Conservation (phyloP, 1,140 invertebrate genomes). For the Lasioglossum albipes region DNA sequence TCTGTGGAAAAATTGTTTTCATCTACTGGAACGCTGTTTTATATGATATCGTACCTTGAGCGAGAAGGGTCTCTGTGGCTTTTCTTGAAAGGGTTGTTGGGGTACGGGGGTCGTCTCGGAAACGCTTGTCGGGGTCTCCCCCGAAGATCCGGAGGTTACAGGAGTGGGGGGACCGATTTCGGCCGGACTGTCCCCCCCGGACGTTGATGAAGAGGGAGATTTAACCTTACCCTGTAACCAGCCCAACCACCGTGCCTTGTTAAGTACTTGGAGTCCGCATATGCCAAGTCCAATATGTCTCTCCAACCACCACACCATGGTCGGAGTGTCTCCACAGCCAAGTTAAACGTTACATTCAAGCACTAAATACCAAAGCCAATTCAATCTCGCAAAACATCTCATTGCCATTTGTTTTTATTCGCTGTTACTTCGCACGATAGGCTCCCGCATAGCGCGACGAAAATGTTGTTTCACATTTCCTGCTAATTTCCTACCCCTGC, state of each 20-base stretch:
- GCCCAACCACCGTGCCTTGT: conserved; percentile 80
- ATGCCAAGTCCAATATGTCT: conserved; percentile 65
- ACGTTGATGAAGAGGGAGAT: conserved; percentile 81
- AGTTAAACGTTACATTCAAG: conserved; percentile 57
- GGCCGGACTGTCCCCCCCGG: conserved; percentile 80
- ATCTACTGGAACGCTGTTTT: conserved; percentile 42
- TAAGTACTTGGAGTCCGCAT: conserved; percentile 76
- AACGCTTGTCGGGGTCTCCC: conserved; percentile 72
- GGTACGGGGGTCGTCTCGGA: conserved; percentile 72
- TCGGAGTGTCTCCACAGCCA: conserved; percentile 56
- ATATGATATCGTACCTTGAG: conserved; percentile 81
- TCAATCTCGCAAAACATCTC: conserved; percentile 54
- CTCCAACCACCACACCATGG: conserved; percentile 64
- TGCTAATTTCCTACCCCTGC: too few relatives aligned
- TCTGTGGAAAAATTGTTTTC: conserved; percentile 23
- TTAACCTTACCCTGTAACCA: conserved; percentile 85
- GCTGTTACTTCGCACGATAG: background rate
- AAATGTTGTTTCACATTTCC: too few relatives aligned
- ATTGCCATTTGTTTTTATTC: conserved; percentile 47
- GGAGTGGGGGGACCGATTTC: conserved; percentile 79
- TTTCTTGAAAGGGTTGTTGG: conserved; percentile 78
- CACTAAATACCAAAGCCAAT: conserved; percentile 59
- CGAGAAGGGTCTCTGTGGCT: conserved; percentile 84
- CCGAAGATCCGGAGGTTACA: conserved; percentile 73
- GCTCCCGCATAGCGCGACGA: too few relatives aligned